Base-by-base conservation (phyloP, 2,888 invertebrate species). In the Mesoligia furuncula region DNA sequence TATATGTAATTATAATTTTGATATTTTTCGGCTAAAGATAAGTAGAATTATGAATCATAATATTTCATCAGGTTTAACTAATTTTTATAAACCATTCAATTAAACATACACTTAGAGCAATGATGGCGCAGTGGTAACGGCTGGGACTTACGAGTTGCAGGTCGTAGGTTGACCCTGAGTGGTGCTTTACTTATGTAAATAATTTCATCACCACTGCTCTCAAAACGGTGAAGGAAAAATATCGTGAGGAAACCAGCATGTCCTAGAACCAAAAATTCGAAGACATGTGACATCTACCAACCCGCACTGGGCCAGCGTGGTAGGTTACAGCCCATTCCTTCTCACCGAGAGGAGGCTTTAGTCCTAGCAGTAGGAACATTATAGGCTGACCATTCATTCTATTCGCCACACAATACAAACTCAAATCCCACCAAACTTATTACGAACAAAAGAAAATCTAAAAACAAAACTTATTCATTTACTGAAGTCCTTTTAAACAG, bases 401-500 rank as follows among this genome's bases (percentile, higher is more conserved):
- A 45, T 45, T 13, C 4, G 13, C 45, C 45, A 45, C 13, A 45
- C 45, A 45, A 45, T 45, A 36, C n/a, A 54, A 54, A 36, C 36
- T n/a, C 31, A 36, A 72, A 48, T 20, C 24, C 11, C 54, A 27
- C 15, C 15, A 48, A 57, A 39, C 39, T 11, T 11, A 27, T 27
- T 36, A 11, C 39, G 20, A 67, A 62, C 4, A 27, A 64, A 68
- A 61, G 1, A 59, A 76, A 54, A 42, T 17, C 24, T n/a, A 64
- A 59, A 73, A 73, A 7, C 8, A 76, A 73, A 73, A 39, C n/a
- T 11, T 27, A 57, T 64, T 45, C 45, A 51, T 62, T 73, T 71
- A 57, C 65, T 69, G 7, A 73, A 77, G 17, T 77, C 36, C 51
- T 54, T 64, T 59, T 66, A 69, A 78, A 71, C 31, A 70, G 54